Evolutionary conservation across 1,140 invertebrate genomes (phyloP), one percentile per base, ranked within the genome.

Genomic region (Paralvinella palmiformis): DNA sequence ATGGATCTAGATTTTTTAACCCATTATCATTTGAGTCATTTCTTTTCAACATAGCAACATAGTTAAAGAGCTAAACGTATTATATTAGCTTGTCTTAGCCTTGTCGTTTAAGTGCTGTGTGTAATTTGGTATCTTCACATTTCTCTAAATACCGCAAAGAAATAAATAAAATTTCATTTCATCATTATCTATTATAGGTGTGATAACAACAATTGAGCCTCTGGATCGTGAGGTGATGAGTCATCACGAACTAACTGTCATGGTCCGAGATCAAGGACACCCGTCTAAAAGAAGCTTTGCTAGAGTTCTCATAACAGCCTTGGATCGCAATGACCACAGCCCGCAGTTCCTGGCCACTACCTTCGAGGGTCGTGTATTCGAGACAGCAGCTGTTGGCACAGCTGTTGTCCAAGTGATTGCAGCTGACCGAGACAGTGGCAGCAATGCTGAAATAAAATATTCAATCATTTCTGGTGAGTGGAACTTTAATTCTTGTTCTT

Each of bases 271-370:
- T 79, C 88, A 91, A 71, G 92, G 92, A 0, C 89, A 88, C 0
- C 91, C 89, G 13, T 87, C 90, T 0, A 89, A 92, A 73, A 83
- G 89, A 17, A 92, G 91, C 75, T 92, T 89, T 74, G 90, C 91
- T 1, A 83, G 91, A 68, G 88, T 95, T 0, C 80, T 87, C 31
- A 86, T 96, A 48, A 86, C 85, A 52, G 89, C 96, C 0, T 85
- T 88, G 69, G 93, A 94, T 80, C 87, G 91, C 68, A 96, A 96
- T 79, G 93, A 96, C 76, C 91, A 94, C 75, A 82, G 87, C 29
- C 93, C 93, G 0, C 86, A 88, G 73, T 94, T 94, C 71, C 87
- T 88, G 55, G 85, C 86, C 32, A 84, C 86, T 69, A 52, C 48
- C 7, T 71, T 75, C n/a, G 55, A 68, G 41, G 74, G 73, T 15